These are phyloP conservation scores for Anastatus disparis DNA, from an alignment of 1,140 invertebrate species.

Conservation along the genomic window DNA sequence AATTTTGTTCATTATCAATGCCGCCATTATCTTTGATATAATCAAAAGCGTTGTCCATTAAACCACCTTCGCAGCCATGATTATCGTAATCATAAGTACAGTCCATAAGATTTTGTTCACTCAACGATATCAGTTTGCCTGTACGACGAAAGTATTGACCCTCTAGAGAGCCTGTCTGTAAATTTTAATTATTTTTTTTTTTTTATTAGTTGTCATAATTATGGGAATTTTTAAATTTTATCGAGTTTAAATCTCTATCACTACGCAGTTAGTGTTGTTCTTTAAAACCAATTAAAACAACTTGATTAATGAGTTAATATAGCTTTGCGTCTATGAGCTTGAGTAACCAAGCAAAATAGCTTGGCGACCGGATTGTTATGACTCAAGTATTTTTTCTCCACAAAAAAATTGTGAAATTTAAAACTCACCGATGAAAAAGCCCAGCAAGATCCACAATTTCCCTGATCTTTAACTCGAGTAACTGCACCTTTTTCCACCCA, in stretches of 20 bases:
- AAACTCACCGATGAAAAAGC: constrained; percentile 82
- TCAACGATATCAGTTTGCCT: constrained; percentile 87
- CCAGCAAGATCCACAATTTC: constrained; percentile 95
- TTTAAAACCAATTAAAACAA: constrained; percentile 31
- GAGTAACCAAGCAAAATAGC: too few relatives aligned
- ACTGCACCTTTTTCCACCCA: constrained; percentile 90
- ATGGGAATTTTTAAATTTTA: too few relatives aligned
- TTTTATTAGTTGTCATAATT: too few relatives aligned
- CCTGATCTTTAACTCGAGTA: constrained; percentile 93
- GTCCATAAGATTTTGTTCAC: constrained; percentile 97
- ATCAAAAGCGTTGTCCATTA: constrained; percentile 94
- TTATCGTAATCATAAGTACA: constrained; percentile 92
- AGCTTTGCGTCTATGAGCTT: too few relatives aligned
- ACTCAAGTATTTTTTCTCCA: too few relatives aligned
- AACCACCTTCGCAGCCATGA: constrained; percentile 94
- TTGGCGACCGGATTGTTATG: too few relatives aligned
- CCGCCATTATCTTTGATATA: constrained; percentile 91
- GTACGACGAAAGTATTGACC: constrained; percentile 92
- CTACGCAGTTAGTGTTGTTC: too few relatives aligned
- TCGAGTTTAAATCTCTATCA: too few relatives aligned
- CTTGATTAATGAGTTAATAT: constrained; percentile 12
- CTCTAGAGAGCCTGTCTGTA: constrained; percentile 91
- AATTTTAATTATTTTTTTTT: background rate
- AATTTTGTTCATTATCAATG: constrained; percentile 92
- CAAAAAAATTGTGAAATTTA: too few relatives aligned